phyloP scores from a whole-genome alignment of 2,797 vertebrate species.

The Clarias platycephalus region DNA sequence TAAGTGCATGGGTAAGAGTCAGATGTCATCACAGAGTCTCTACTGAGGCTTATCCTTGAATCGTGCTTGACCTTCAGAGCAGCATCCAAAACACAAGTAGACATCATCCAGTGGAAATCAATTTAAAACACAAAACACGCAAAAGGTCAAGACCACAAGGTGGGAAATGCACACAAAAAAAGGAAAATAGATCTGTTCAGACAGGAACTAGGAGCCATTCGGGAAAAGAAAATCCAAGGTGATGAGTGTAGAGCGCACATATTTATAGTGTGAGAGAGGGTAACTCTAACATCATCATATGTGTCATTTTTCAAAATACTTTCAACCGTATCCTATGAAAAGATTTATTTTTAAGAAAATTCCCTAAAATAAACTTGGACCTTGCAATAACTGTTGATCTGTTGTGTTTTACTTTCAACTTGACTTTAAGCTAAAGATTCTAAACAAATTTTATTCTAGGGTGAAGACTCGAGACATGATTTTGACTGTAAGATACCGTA shows the following conservation, averaged over 20 bases:
- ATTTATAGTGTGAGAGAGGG: not conserved
- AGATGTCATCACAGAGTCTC: not conserved
- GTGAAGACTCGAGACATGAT: no score
- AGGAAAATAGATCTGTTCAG: not conserved
- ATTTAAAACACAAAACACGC: not conserved
- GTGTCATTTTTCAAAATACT: no score
- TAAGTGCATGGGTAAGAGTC: constrained; percentile 1
- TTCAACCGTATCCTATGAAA: no score
- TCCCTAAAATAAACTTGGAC: no score
- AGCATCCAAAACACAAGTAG: not conserved
- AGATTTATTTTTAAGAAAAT: no score
- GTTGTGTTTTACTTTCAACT: no score
- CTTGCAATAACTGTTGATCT: no score
- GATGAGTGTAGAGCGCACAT: not conserved
- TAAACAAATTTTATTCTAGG: no score
- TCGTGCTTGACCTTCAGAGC: constrained; percentile 13
- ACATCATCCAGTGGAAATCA: constrained; percentile 9
- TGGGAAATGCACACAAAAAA: not conserved
- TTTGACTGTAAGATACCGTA: no score
- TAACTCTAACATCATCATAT: no score
- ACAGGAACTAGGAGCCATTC: not conserved
- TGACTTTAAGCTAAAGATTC: no score
- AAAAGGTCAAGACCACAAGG: constrained; percentile 6
- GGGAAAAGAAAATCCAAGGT: not conserved
- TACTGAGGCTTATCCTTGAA: constrained; percentile 24